Base-by-base conservation (phyloP, 2,888 invertebrate species). In the Drosophila macrothrix region DNA sequence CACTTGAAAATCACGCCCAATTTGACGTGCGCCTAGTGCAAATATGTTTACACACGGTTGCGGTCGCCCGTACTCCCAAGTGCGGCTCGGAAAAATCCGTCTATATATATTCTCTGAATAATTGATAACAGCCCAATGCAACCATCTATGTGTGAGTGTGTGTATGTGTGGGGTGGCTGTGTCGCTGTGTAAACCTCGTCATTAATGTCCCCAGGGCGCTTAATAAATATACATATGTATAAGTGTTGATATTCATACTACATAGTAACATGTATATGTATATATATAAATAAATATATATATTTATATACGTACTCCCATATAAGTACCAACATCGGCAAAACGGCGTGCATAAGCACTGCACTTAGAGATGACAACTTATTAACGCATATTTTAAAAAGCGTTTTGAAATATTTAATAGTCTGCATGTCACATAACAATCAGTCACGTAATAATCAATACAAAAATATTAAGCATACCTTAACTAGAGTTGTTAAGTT, bases 1-100 rank as follows among this genome's bases (percentile, higher is more conserved):
- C 77, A 83, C 83, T 90, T 82, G 89, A 86, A 86, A 90, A 86
- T 88, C 84, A 88, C 89, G 87, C 90, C 81, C 87, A 90, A 88
- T 88, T 88, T 88, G 87, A 90, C 82, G 61, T 90, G 85, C 88
- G 88, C 89, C 90, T 73, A 77, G 74, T 76, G 87, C 65, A 88
- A 90, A 88, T 69, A 90, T 80, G 77, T 80, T 82, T 82, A 67
- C 69, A 67, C 72, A 63, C 55, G 43, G 58, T 14, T 53, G 70
- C 67, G 67, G 73, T 73, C 62, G 62, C 63, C 52, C 28, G 12
- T 29, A 35, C 29, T 14, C 52, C 28, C 9, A 16, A 69, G n/a
- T 52, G 28, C 16, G 35, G 56, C 54, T 61, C 58, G 64, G 68
- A 90, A 90, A 90, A 88, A 88, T 87, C 78, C 80, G 74, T 82